Evolutionary conservation across 2,888 invertebrate genomes (phyloP), one percentile per base, ranked within the genome.

Genomic region (Drosophila peninsularis): DNA sequence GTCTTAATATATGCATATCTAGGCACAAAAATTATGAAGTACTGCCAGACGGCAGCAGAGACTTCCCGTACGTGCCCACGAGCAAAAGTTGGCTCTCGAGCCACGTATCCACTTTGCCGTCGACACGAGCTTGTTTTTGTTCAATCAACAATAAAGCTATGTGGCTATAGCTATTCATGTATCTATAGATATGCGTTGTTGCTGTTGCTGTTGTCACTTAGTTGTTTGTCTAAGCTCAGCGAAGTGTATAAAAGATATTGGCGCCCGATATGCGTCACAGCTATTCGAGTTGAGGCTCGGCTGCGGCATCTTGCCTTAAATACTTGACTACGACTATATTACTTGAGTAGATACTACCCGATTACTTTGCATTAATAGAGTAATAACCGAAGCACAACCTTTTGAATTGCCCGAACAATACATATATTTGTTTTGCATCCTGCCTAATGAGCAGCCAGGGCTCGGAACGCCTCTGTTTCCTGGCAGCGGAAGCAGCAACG

Each of bases 221-320:
- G 58, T 69, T 79, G 83, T 86, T 88, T 83, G 79, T 78, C 75
- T 80, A 79, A 86, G 87, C 65, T 63, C 77, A 86, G 67, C 86
- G 79, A 75, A 88, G 89, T 83, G 89, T 86, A 74, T 72, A 72
- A 66, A 60, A 88, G 85, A 85, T 85, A 85, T 83, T 78, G 72
- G 63, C 64, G 73, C 71, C 75, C 69, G 87, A 84, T 85, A 84
- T 78, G 77, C 70, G 68, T 62, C 41, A 70, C 64, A 65, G 71
- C 70, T 64, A 62, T n/a, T 9, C 24, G 53, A 62, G 74, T 67
- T 61, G 65, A 67, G 67, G 41, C 52, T 30, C 45, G 11, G 44
- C 14, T 45, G 24, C 11, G 44, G 17, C 17, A 45, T 39, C 17
- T 42, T 27, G 44, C 11, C 37, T 19, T 58, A 44, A 63, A 52